These are phyloP conservation scores for Cosmia trapezina DNA, from an alignment of 2,888 invertebrate genomes.

Conservation along the genomic window DNA sequence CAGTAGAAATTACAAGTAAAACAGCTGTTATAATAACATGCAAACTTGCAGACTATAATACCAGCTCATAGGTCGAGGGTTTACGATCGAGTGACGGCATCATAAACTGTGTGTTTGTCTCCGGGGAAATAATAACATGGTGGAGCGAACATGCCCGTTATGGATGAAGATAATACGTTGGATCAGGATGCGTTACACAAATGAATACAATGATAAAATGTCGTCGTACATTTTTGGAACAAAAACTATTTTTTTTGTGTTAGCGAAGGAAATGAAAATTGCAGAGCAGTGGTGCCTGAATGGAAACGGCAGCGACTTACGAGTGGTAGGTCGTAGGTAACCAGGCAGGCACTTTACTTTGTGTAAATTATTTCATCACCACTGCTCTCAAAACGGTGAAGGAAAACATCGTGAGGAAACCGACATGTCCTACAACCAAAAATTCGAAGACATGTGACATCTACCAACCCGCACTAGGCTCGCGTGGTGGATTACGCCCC, in stretches of 20 bases:
- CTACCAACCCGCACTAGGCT: no score
- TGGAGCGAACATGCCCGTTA: constrained; percentile 18
- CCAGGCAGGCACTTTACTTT: no score
- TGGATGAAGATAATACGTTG: constrained; percentile 22
- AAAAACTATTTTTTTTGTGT: neutral
- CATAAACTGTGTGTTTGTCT: constrained; percentile 45
- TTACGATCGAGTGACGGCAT: constrained; percentile 31
- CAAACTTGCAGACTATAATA: constrained; percentile 23
- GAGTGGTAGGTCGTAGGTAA: no score
- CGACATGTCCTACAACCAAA: no score
- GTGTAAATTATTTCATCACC: no score
- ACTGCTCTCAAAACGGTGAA: no score
- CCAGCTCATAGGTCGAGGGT: neutral
- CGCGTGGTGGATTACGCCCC: no score
- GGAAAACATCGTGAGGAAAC: no score
- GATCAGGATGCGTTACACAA: constrained; percentile 37
- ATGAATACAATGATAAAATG: constrained; percentile 24
- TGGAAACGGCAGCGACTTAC: no score
- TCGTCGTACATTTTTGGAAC: neutral
- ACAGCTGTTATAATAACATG: constrained; percentile 2
- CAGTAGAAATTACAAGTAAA: neutral
- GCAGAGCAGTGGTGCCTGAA: no score
- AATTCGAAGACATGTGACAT: no score
- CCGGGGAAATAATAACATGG: constrained; percentile 45
- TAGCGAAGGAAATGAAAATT: neutral